phyloP scores from a whole-genome alignment of 2,113 vertebrate species.

The Elephas maximus region DNA sequence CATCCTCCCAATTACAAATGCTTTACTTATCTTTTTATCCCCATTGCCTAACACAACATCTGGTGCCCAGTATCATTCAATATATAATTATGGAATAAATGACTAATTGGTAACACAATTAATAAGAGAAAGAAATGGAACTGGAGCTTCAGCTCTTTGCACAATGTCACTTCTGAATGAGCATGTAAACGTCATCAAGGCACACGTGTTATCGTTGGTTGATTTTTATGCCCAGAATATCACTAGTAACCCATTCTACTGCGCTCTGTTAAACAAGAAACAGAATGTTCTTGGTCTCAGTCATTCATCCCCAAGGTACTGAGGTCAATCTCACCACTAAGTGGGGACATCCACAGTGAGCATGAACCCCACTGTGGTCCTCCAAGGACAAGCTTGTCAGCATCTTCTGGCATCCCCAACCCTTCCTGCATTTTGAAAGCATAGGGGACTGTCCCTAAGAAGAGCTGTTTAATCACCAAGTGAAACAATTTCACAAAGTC shows the following conservation, averaged over 20 bases:
- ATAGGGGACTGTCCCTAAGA: background rate
- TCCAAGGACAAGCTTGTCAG: background rate
- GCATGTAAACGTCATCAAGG: background rate
- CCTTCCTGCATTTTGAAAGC: background rate
- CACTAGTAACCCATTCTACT: background rate
- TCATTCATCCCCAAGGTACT: background rate
- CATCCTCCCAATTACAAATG: background rate
- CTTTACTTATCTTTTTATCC: background rate
- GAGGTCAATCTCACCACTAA: background rate
- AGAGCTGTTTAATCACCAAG: background rate
- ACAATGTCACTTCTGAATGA: background rate
- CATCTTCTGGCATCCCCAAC: background rate
- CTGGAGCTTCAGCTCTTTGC: background rate
- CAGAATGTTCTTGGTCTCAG: background rate
- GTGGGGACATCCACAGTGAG: background rate
- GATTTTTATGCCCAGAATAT: background rate
- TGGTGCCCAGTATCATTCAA: background rate
- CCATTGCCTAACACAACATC: background rate
- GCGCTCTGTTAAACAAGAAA: background rate
- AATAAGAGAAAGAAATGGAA: background rate
- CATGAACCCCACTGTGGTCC: accelerated
- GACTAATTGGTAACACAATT: background rate
- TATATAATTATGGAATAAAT: background rate
- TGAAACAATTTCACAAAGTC: background rate
- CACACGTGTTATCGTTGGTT: background rate